Base-by-base conservation (phyloP, 2,113 vertebrate genomes). In the Tinamus guttatus region DNA sequence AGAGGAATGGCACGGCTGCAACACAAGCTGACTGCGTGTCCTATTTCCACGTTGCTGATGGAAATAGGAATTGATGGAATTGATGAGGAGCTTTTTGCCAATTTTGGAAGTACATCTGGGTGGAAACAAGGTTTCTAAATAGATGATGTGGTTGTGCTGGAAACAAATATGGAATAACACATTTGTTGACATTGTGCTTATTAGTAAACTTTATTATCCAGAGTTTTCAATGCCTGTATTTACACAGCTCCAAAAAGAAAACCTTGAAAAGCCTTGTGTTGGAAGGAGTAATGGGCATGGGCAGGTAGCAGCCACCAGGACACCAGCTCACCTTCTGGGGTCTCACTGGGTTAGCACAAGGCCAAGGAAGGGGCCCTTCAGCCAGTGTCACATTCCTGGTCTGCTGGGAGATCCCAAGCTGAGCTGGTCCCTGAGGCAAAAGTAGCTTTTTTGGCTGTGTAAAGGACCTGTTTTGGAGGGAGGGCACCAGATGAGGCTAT, bases 371-470 rank as follows among this genome's bases (percentile, higher is more conserved):
- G 13, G 28, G 12, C 14, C 34, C 27, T 19, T 87, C 62, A 21
- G 27, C 11, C 49, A 5, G 4, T 30, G 76, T 76, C 9, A 0
- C 0, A 0, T 58, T 81, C 65, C 63, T 28, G 54, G 28, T 12
- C 20, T 62, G 9, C 22, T 8, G 18, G 69, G 16, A 70, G 85
- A 87, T 64, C 54, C 71, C 22, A 22, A 40, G 5, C 38, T 73
- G 54, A 56, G 81, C 73, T 41, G 47, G 80, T 71, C 60, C 56
- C 77, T 68, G 21, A 18, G 30, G 47, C 76, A 84, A 95, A 87
- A 95, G 84, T 81, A 89, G 45, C 47, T 20, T 45, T 51, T 49
- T 30, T 67, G 52, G 20, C 38, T n/a, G 0, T 38, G 60, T 51
- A 47, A 43, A 68, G 34, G 41, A 47, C 34, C 30, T 2, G 1